Conservation (phyloP, 2,797 vertebrate species). For the Phyllotis vaccarum region DNA sequence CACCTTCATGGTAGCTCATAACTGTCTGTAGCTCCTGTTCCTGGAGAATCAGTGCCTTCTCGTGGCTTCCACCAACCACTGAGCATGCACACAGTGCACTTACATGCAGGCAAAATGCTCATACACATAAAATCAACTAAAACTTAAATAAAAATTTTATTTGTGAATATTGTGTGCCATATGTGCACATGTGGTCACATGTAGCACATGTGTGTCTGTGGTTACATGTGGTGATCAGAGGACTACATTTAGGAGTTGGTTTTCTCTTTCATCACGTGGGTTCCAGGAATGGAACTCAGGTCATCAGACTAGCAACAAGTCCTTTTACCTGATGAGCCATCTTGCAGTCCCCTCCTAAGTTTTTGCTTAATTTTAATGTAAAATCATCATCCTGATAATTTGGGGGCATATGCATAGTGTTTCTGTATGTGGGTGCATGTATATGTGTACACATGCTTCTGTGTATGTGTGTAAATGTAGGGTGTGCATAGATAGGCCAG, state of each 20-base stretch:
- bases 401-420: not conserved
- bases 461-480: not conserved
- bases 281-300: not conserved
- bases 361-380: slow-evolving; percentile 53
- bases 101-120: not conserved
- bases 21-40: not conserved
- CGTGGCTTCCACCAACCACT: not conserved
- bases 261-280: not conserved
- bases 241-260: not conserved
- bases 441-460: not conserved
- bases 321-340: not conserved
- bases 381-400: slow-evolving; percentile 5
- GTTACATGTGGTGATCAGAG: not conserved
- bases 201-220: not conserved
- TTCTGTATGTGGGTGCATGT: not conserved
- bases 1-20: not conserved
- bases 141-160: not conserved
- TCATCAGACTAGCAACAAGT: not conserved
- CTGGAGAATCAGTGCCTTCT: not conserved
- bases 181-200: not conserved
- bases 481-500: not conserved
- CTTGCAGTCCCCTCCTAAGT: not conserved
- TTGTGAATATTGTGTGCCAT: not conserved
- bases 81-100: not conserved
- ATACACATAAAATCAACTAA: not conserved